Percentiles rank a stretch among this genome's conserved stretches.
Evolutionary conservation across 1,140 invertebrate genomes (phyloP).

Genomic region (Nixonia krombeini): DNA sequence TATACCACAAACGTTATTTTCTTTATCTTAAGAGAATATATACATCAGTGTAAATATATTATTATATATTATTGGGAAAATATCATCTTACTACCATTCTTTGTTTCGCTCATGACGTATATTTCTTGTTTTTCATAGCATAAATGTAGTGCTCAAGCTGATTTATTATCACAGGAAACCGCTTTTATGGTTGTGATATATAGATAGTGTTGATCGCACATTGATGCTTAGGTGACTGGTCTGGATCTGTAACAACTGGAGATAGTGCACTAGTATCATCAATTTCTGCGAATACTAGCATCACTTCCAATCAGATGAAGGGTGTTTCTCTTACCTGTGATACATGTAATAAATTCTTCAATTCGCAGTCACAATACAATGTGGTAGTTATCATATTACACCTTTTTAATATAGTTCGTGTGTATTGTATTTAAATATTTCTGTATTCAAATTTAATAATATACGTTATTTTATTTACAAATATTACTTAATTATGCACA

Average conservation of each 20-base stretch:
- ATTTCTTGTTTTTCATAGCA: conserved; percentile 65
- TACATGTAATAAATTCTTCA: conserved; percentile 68
- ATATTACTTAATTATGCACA: too few species aligned
- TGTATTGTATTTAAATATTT: too few species aligned
- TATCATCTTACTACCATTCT: conserved; percentile 40
- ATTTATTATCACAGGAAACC: conserved; percentile 71
- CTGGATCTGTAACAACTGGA: conserved; percentile 17
- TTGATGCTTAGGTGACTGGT: conserved; percentile 71
- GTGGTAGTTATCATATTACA: too few species aligned
- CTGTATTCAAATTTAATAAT: too few species aligned
- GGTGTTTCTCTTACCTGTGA: conserved; percentile 54
- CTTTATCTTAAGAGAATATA: conserved; percentile 6
- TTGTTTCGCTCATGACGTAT: conserved; percentile 39
- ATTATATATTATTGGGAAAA: conserved; percentile 16
- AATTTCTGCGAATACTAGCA: neutral
- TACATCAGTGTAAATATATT: conserved; percentile 22
- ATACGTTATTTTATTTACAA: too few species aligned
- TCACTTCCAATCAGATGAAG: conserved; percentile 41
- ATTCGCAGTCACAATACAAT: conserved; percentile 64
- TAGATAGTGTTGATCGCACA: conserved; percentile 72
- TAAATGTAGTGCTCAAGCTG: conserved; percentile 72
- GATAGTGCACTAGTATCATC: neutral
- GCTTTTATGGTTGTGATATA: conserved; percentile 66
- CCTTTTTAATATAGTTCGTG: too few species aligned
- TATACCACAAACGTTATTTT: conserved; percentile 5